Evolutionary conservation across 2,888 invertebrate species (phyloP).

Genomic region (Calliphora vomitoria): DNA sequence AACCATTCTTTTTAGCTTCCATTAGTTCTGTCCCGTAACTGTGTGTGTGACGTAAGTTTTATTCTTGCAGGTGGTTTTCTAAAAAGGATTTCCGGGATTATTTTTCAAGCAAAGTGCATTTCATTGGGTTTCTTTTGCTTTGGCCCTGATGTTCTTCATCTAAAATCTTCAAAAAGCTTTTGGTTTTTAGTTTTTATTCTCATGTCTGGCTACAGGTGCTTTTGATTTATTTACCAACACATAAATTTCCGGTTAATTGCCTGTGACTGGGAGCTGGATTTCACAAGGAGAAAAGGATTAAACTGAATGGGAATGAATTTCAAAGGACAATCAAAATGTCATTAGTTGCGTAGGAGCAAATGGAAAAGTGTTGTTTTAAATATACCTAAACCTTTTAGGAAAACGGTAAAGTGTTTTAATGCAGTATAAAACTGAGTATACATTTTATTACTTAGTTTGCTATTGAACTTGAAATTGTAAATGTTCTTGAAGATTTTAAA

Average conservation of each 20-base stretch:
- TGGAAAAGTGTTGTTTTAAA: neutral
- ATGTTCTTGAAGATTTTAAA: neutral
- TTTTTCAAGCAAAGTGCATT: slow-evolving; percentile 48
- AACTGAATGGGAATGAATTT: neutral
- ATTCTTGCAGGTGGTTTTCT: slow-evolving; percentile 3
- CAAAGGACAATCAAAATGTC: neutral
- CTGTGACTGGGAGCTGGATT: neutral
- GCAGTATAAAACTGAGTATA: neutral
- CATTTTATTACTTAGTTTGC: neutral
- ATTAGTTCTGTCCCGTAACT: neutral
- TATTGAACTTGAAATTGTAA: neutral
- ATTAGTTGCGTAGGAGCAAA: neutral
- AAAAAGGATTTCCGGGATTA: slow-evolving; percentile 39
- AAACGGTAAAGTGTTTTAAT: neutral
- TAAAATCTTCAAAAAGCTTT: slow-evolving; percentile 34
- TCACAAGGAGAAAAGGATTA: neutral
- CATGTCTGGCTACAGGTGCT: slow-evolving; percentile 43
- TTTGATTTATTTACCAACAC: slow-evolving; percentile 46
- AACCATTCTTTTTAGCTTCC: neutral
- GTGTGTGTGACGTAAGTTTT: neutral
- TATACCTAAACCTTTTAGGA: neutral
- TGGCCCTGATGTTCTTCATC: neutral
- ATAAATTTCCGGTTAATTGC: slow-evolving; percentile 43
- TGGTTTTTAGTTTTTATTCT: neutral
- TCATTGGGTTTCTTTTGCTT: neutral